Percentiles rank a stretch among this genome's conserved stretches.
Evolutionary conservation across 2,888 invertebrate genomes (phyloP).

Genomic region (Fragum whitleyi): DNA sequence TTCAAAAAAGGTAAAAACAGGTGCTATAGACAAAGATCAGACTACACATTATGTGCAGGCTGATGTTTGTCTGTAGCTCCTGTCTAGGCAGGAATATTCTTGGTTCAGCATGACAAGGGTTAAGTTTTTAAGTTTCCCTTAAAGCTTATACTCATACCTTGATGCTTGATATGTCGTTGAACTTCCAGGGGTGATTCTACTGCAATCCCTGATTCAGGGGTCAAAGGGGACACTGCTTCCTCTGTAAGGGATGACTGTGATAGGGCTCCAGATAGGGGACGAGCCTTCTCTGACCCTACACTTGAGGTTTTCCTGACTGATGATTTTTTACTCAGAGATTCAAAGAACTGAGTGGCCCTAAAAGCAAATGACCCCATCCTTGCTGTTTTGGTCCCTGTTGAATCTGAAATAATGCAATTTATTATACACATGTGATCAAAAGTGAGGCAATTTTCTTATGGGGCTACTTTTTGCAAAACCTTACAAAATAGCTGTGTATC

Average conservation of each 20-base stretch:
- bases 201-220: constrained; percentile 26
- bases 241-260: constrained; percentile 30
- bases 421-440: no score
- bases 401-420: constrained; percentile 37
- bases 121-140: no score
- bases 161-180: constrained; percentile 57
- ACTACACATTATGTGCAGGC: no score
- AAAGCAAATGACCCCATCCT: constrained; percentile 76
- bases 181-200: constrained; percentile 39
- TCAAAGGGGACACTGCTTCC: constrained; percentile 7
- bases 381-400: constrained; percentile 67
- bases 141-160: no score
- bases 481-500: no score
- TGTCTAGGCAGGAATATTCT: no score
- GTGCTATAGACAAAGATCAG: no score
- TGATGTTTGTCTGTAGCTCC: no score
- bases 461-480: no score
- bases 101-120: no score
- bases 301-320: constrained; percentile 47
- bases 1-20: no score
- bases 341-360: constrained; percentile 78
- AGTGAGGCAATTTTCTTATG: no score
- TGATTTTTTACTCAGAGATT: constrained; percentile 76
- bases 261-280: constrained; percentile 14
- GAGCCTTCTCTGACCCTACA: constrained; percentile 24